Evolutionary conservation across 1,140 invertebrate genomes (phyloP).

Genomic region (Pseudomyrmex cubaensis): DNA sequence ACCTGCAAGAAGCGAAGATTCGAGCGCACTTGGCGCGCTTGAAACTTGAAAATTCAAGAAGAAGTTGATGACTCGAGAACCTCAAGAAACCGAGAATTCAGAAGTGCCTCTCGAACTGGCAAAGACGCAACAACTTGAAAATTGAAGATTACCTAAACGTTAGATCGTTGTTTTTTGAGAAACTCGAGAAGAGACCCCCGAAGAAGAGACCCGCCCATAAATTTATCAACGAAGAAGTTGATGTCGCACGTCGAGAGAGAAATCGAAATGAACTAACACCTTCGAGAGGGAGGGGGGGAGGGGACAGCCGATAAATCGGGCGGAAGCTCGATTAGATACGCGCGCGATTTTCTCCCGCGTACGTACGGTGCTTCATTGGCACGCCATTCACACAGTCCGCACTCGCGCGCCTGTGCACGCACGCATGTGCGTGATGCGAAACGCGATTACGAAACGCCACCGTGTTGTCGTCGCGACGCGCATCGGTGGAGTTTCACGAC

Average conservation of each 20-base stretch:
- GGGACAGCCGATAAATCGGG: not conserved
- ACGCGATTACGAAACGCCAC: constrained; percentile 39
- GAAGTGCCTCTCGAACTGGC: not conserved
- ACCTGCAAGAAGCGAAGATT: not conserved
- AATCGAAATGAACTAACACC: not conserved
- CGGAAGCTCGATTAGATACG: constrained; percentile 29
- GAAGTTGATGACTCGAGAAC: not conserved
- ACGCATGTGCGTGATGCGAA: constrained; percentile 42
- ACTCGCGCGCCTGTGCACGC: not conserved
- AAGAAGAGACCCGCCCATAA: not conserved
- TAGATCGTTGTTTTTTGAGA: not conserved
- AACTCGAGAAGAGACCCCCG: not conserved
- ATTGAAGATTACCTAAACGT: not conserved
- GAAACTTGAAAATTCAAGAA: constrained; percentile 13
- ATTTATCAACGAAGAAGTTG: not conserved
- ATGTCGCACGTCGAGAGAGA: not conserved
- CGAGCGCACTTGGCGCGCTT: not conserved
- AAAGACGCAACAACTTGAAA: not conserved
- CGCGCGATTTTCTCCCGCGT: not conserved
- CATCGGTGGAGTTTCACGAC: constrained; percentile 23
- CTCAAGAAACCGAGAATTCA: not conserved
- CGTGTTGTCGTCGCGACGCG: constrained; percentile 28
- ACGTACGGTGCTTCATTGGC: constrained; percentile 31
- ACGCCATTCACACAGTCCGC: constrained; percentile 10
- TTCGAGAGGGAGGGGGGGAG: not conserved